Evolutionary conservation across 2,888 invertebrate genomes (phyloP), one percentile per base, ranked within the genome.

Genomic region (Tipula vernalis): DNA sequence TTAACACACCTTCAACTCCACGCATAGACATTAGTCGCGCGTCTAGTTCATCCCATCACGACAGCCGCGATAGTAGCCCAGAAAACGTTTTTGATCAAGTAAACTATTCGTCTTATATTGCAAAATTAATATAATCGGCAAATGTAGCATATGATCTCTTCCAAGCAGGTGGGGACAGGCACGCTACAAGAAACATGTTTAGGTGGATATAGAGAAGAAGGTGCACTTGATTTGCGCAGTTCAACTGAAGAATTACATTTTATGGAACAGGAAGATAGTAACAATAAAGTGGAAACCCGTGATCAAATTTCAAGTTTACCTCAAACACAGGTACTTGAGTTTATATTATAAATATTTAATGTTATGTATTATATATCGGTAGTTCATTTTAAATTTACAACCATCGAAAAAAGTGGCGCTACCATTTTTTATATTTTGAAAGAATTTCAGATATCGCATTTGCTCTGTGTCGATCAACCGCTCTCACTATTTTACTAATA

Each of bases 11-110:
- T 28, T 93, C 94, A 88, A 95, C 97, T 86, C 97, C 97, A 36
- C 94, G 97, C 89, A 97, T 97, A 89, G 97, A 97, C 92, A 96
- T 97, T 90, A 97, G 97, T 88, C 94, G 97, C 89, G 97, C 97
- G 5, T 96, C 96, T 90, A 96, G 96, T 91, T 96, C 97, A 87
- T 96, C 96, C 51, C 96, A 97, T 89, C 96, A 97, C 90, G 96
- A 97, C 90, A 96, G 96, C 89, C 94, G 95, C 86, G 96, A 96
- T 89, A 96, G 96, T 89, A 96, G 96, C 86, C 97, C 97, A 0
- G 97, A 97, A 90, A 93, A 96, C 90, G 97, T 97, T 88, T 94
- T 96, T 88, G 95, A 95, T 90, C 94, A 95, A 90, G 93, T 94
- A 71, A 86, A 44, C 28, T 86, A 13, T 13, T 5, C 18, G 12